phyloP scores from a whole-genome alignment of 1,140 invertebrate species.

The Myzus persicae region DNA sequence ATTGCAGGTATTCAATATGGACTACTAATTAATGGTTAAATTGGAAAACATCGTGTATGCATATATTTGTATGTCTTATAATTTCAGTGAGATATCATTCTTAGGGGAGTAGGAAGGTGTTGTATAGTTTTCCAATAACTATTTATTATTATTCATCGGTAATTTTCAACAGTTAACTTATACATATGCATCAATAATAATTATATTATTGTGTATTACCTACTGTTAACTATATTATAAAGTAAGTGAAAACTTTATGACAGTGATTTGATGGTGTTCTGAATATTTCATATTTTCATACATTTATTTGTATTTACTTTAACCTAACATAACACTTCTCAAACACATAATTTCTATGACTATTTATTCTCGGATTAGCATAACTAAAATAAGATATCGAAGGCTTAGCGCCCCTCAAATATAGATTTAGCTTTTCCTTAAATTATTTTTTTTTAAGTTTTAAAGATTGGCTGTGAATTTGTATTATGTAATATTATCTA shows the following conservation, averaged over 20 bases:
- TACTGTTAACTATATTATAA: neutral
- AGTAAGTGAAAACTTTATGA: neutral
- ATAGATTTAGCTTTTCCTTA: neutral
- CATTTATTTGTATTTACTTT: neutral
- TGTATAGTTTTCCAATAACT: neutral
- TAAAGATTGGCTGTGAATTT: neutral
- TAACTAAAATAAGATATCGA: neutral
- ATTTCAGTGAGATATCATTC: neutral
- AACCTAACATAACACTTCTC: neutral
- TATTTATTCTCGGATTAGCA: neutral
- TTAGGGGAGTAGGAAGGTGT: neutral
- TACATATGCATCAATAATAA: neutral
- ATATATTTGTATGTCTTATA: neutral
- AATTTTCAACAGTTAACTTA: neutral
- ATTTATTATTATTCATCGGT: neutral
- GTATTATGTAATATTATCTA: neutral
- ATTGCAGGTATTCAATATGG: neutral
- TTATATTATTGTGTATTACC: neutral
- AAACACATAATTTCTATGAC: neutral
- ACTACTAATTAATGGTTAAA: neutral
- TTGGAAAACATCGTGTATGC: neutral
- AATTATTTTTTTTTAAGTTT: too few species aligned
- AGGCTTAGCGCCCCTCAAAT: neutral
- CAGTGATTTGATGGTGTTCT: neutral
- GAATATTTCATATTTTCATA: neutral